These are phyloP conservation scores for Cololabis saira DNA, from an alignment of 2,113 vertebrate genomes.

Conservation along the genomic window DNA sequence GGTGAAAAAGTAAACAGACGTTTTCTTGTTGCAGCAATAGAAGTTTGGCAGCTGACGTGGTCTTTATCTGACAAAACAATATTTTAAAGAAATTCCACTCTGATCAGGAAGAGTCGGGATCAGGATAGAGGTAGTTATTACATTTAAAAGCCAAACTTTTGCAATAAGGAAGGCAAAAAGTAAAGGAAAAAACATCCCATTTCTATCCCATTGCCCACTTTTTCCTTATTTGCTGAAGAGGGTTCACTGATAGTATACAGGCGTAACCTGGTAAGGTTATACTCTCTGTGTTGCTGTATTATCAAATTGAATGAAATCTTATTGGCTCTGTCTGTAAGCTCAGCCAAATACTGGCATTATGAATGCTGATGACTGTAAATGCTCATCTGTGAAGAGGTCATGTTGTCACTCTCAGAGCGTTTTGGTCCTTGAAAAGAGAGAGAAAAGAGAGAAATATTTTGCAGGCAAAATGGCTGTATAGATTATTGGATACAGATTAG, in stretches of 20 bases:
- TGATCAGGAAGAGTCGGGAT: too few relatives aligned
- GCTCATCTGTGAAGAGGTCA: constrained; percentile 64
- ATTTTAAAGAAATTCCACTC: constrained; percentile 49
- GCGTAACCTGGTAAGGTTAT: too few relatives aligned
- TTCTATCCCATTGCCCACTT: constrained; percentile 10
- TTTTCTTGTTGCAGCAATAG: too few relatives aligned
- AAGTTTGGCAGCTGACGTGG: constrained; percentile 70
- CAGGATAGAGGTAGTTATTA: constrained; percentile 74
- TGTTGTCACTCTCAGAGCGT: constrained; percentile 35
- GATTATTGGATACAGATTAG: too few relatives aligned
- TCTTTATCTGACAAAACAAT: constrained; percentile 75
- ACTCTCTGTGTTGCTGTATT: constrained; percentile 53
- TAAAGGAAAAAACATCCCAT: constrained; percentile 27
- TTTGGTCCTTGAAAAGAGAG: too few relatives aligned
- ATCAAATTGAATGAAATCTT: constrained; percentile 68
- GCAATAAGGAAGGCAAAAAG: constrained; percentile 48
- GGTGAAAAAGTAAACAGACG: constrained; percentile 70
- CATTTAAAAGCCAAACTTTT: constrained; percentile 67
- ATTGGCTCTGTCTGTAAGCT: constrained; percentile 57
- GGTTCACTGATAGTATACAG: too few relatives aligned
- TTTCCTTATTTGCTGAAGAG: too few relatives aligned
- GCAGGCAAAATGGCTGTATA: constrained; percentile 34
- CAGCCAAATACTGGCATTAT: constrained; percentile 47
- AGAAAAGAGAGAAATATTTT: too few relatives aligned
- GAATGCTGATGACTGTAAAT: constrained; percentile 69